Percentiles rank a stretch among this genome's conserved stretches.
Evolutionary conservation across 2,888 invertebrate genomes (phyloP).

Genomic region (Amblyjoppa proteus): DNA sequence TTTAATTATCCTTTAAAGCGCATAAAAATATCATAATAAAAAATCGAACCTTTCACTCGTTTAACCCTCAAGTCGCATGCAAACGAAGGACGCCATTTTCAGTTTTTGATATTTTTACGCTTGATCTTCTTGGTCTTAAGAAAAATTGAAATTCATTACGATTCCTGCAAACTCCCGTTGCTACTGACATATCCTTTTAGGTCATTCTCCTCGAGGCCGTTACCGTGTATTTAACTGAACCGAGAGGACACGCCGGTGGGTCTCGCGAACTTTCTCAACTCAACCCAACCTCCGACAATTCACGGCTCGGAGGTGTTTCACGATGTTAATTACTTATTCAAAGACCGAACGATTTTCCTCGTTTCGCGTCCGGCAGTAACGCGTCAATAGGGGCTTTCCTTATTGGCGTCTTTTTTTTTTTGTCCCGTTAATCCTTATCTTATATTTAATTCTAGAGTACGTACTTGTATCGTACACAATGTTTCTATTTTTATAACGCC

Average conservation of each 20-base stretch:
- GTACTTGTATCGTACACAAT: background rate
- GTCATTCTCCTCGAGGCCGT: conserved; percentile 16
- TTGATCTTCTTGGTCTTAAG: background rate
- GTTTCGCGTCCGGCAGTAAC: background rate
- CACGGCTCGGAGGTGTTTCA: background rate
- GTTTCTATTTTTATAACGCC: background rate
- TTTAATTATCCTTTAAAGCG: too few species aligned
- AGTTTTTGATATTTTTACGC: background rate
- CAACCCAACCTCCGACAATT: background rate
- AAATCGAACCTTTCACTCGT: too few species aligned
- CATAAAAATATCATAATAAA: too few species aligned
- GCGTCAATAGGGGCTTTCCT: background rate
- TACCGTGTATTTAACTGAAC: conserved; percentile 16
- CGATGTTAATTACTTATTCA: conserved; percentile 15
- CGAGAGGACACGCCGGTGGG: conserved; percentile 1
- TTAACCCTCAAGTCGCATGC: too few species aligned
- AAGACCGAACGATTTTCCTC: background rate
- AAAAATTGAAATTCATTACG: conserved; percentile 10
- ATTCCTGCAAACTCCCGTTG: background rate
- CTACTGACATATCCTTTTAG: conserved; percentile 1
- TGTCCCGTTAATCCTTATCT: background rate
- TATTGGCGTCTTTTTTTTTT: background rate
- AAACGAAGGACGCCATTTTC: background rate
- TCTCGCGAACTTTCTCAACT: conserved; percentile 22
- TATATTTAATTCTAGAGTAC: background rate